Percentiles rank a stretch among this genome's conserved stretches.
Conservation (phyloP, 2,888 invertebrate genomes). For the Andrena camellia region DNA sequence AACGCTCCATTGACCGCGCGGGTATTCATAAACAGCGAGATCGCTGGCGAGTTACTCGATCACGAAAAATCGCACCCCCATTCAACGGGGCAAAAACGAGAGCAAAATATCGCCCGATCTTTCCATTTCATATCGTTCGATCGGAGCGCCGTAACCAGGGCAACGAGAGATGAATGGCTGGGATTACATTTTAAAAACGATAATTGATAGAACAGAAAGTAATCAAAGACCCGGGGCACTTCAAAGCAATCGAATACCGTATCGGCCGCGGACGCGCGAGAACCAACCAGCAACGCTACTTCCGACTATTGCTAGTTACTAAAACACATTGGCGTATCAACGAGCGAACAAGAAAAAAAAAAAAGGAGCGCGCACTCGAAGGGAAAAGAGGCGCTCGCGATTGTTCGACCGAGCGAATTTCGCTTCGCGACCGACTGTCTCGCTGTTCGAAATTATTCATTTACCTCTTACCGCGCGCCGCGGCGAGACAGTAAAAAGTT, state of each 20-base stretch:
- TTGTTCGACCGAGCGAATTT: conserved; percentile 14
- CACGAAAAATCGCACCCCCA: conserved; percentile 35
- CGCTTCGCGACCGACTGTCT: conserved; percentile 64
- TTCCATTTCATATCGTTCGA: background rate
- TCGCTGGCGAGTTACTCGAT: conserved; percentile 8
- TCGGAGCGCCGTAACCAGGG: background rate
- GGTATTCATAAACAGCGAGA: conserved; percentile 16
- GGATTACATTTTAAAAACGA: background rate
- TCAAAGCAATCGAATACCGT: background rate
- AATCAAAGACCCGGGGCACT: conserved; percentile 8
- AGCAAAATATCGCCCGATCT: background rate
- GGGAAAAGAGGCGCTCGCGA: background rate
- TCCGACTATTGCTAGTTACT: background rate
- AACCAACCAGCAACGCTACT: background rate
- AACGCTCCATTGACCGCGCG: conserved; percentile 63
- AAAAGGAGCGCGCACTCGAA: background rate
- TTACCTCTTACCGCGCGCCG: conserved; percentile 23
- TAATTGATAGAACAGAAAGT: background rate
- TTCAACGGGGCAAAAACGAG: background rate
- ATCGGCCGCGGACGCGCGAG: background rate
- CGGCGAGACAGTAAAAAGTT: background rate
- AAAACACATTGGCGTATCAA: background rate
- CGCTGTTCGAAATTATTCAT: conserved; percentile 68
- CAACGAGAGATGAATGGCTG: conserved; percentile 23
- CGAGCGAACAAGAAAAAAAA: background rate